Evolutionary conservation across 1,140 invertebrate species (phyloP).

Genomic region (Cepaea nemoralis): DNA sequence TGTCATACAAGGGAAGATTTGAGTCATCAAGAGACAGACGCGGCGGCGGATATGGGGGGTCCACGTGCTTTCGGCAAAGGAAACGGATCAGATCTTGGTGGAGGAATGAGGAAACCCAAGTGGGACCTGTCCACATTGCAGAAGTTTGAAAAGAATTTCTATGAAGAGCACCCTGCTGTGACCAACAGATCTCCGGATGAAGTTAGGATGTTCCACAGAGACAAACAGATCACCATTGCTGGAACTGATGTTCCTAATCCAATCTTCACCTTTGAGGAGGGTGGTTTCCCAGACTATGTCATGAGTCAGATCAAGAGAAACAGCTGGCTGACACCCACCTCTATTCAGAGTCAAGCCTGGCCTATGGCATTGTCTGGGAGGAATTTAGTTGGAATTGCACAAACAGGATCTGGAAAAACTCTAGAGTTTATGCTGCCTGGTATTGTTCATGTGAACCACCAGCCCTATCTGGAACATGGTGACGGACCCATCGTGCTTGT

Average conservation of each 20-base stretch:
- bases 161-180: conserved; percentile 85
- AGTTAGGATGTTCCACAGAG: conserved; percentile 80
- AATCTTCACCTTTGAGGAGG: conserved; percentile 89
- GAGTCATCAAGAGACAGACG: conserved; percentile 16
- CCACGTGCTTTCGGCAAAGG: conserved; percentile 70
- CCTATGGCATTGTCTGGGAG: conserved; percentile 91
- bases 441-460: conserved; percentile 94
- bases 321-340: conserved; percentile 84
- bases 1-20: conserved; percentile 1
- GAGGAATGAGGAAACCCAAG: conserved; percentile 83
- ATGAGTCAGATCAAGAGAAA: conserved; percentile 64
- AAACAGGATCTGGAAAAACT: conserved; percentile 75
- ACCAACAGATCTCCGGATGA: conserved; percentile 76
- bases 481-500: conserved; percentile 92
- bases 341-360: conserved; percentile 80
- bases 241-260: conserved; percentile 87
- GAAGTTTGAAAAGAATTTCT: conserved; percentile 93
- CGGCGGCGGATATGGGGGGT: conserved; percentile 41
- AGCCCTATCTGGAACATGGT: conserved; percentile 83
- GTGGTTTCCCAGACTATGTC: conserved; percentile 81
- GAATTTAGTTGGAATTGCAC: conserved; percentile 80
- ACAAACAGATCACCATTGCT: conserved; percentile 88
- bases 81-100: conserved; percentile 77
- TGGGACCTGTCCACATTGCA: conserved; percentile 86
- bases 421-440: conserved; percentile 77